Conservation (phyloP, 92 coral and sea anemone species). For the Diadumene lineata region DNA sequence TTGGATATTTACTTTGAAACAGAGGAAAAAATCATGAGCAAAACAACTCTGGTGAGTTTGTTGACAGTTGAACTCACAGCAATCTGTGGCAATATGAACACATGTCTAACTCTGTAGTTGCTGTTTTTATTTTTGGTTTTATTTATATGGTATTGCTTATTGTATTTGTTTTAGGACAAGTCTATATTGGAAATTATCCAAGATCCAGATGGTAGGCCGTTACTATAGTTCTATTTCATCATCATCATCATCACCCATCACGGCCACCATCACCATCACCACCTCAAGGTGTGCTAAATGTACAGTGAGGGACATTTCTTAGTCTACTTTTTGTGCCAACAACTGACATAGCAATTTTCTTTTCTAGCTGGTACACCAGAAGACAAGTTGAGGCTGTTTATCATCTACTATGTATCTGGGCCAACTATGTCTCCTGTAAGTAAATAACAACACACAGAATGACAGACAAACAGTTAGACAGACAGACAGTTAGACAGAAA, state of each 20-base stretch:
- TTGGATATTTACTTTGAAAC: conserved; percentile 96
- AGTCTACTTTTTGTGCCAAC: no score
- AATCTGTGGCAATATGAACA: no score
- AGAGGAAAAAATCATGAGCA: conserved; percentile 98
- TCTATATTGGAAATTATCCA: conserved; percentile 97
- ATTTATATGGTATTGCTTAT: background rate
- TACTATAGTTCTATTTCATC: background rate
- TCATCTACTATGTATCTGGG: conserved; percentile 92
- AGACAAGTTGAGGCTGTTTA: conserved; percentile 90
- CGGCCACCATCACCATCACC: no score
- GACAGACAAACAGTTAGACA: no score
- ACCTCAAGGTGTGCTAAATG: no score
- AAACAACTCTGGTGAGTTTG: conserved; percentile 80
- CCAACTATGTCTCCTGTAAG: conserved; percentile 95
- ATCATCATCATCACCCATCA: background rate
- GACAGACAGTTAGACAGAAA: no score
- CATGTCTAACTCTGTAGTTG: background rate
- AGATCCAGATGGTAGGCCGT: conserved; percentile 87
- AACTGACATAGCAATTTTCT: no score
- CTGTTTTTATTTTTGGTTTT: background rate
- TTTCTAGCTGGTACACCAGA: conserved; percentile 90
- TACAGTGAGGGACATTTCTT: no score
- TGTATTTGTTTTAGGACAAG: conserved; percentile 72
- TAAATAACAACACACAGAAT: background rate
- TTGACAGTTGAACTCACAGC: background rate